A percentile compares a stretch with the other conserved stretches of the same genome.
Evolutionary conservation across 2,797 vertebrate genomes (phyloP).

Genomic region (Heteromormyrus szaboi): DNA sequence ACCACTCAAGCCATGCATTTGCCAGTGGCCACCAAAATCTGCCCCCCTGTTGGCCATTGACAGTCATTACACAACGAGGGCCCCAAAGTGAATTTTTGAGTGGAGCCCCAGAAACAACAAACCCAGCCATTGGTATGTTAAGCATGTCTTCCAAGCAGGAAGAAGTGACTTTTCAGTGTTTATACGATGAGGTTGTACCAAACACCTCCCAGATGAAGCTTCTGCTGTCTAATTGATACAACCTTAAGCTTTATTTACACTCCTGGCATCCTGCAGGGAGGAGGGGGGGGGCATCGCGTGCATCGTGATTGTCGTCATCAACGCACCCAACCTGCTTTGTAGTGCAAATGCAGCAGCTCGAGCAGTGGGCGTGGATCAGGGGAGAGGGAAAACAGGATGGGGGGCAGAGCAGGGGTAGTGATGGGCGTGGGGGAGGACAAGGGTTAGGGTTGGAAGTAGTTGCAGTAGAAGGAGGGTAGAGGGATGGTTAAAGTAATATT

Average conservation of each 20-base stretch:
- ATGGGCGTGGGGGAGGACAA: neutral
- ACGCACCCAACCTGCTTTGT: constrained; percentile 28
- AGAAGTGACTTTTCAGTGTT: neutral
- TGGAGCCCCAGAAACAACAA: neutral
- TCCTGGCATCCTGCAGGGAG: neutral
- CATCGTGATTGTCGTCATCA: constrained; percentile 17
- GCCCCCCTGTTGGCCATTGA: neutral
- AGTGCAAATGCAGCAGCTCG: constrained; percentile 28
- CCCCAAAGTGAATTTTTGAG: neutral
- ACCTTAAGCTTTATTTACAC: neutral
- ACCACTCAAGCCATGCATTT: neutral
- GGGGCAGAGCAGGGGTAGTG: neutral
- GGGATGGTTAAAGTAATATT: neutral
- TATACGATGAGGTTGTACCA: neutral
- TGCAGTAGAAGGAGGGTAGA: neutral
- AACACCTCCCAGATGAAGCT: neutral
- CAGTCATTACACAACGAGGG: neutral
- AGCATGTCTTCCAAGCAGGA: neutral
- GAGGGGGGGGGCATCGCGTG: constrained; percentile 12
- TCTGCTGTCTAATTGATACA: neutral
- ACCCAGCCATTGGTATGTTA: neutral
- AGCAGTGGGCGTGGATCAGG: neutral
- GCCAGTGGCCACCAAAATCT: neutral
- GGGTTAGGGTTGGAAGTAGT: neutral
- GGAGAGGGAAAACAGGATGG: neutral